Conservation (phyloP, 2,797 vertebrate genomes). For the Gadopsis bispinosus region DNA sequence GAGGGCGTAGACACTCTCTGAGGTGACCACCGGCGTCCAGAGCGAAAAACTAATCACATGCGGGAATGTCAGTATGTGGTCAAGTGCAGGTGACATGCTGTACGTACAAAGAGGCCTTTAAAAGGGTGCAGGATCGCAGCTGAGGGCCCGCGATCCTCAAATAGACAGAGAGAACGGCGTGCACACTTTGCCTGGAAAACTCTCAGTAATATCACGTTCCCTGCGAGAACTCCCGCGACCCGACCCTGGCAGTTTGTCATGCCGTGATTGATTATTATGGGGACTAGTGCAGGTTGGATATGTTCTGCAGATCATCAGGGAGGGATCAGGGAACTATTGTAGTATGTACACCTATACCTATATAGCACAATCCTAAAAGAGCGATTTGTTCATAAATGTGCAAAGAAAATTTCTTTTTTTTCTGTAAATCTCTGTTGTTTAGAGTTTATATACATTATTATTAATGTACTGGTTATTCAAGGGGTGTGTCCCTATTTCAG, state of each 20-base stretch:
- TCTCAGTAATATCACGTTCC: conserved; percentile 70
- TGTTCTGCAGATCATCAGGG: conserved; percentile 42
- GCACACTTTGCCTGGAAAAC: conserved; percentile 67
- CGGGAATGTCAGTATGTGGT: conserved; percentile 34
- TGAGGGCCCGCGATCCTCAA: conserved; percentile 53
- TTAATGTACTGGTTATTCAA: background rate
- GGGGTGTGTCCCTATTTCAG: background rate
- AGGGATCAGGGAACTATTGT: no score
- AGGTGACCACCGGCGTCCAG: conserved; percentile 34
- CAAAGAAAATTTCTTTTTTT: background rate
- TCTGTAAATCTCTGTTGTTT: background rate
- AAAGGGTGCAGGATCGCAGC: conserved; percentile 31
- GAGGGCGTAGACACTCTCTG: background rate
- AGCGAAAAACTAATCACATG: conserved; percentile 25
- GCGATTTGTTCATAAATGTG: background rate
- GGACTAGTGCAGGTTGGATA: conserved; percentile 57
- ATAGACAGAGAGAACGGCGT: conserved; percentile 41
- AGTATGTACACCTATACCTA: no score
- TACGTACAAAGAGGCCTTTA: conserved; percentile 48
- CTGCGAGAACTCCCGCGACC: conserved; percentile 48
- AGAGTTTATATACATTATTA: background rate
- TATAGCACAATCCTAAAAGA: background rate
- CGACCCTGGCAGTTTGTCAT: conserved; percentile 56
- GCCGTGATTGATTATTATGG: conserved; percentile 66
- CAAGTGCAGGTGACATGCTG: conserved; percentile 41